Evolutionary conservation across 2,888 invertebrate genomes (phyloP).

Genomic region (Entomobrya proxima): DNA sequence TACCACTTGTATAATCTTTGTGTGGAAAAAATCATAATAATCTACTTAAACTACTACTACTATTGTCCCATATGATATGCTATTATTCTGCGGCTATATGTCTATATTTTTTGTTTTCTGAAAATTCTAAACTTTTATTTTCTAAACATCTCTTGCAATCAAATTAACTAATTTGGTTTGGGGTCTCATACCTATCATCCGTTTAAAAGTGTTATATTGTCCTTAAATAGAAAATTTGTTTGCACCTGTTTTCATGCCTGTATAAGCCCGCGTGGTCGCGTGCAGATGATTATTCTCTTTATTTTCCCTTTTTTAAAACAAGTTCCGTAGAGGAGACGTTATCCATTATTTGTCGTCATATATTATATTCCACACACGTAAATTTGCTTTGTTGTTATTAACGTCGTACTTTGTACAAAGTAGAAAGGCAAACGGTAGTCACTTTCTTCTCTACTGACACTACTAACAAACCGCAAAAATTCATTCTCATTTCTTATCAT

Average conservation of each 20-base stretch:
- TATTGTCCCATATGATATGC: neutral
- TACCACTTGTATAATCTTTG: constrained; percentile 16
- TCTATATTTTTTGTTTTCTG: neutral
- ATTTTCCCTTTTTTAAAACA: no score
- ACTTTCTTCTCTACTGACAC: neutral
- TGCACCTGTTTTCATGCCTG: no score
- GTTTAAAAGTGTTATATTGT: neutral
- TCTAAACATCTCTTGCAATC: constrained; percentile 4
- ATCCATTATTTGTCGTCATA: no score
- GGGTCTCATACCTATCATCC: neutral
- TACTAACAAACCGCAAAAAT: constrained; percentile 23
- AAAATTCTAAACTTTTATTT: neutral
- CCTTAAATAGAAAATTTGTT: neutral
- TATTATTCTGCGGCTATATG: constrained; percentile 8
- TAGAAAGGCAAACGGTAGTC: no score
- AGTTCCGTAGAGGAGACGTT: no score
- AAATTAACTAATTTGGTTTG: neutral
- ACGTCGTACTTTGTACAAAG: no score
- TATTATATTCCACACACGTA: no score
- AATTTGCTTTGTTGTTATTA: no score
- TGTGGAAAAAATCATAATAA: constrained; percentile 40
- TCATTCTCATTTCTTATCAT: neutral
- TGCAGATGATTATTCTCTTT: no score
- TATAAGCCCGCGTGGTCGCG: no score
- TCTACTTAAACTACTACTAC: constrained; percentile 20